Evolutionary conservation across 2,113 vertebrate species (phyloP).

Genomic region (Cyrtonyx montezumae): DNA sequence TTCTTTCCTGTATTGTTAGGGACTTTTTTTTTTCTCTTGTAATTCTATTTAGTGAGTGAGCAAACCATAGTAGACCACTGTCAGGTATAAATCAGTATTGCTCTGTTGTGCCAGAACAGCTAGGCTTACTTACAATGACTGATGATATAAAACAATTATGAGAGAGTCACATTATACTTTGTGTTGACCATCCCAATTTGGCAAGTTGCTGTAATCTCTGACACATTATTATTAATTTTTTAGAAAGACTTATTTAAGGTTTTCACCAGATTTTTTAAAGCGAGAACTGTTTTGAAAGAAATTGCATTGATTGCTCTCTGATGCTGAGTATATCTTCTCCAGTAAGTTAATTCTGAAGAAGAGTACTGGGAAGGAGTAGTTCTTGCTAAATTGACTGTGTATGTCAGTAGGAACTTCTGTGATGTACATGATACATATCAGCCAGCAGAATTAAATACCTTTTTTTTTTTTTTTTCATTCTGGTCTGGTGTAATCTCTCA

Average conservation of each 20-base stretch:
- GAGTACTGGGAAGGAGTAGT: neutral
- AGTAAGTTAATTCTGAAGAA: neutral
- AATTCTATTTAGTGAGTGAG: neutral
- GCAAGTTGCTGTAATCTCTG: neutral
- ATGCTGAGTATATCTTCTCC: neutral
- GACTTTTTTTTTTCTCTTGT: neutral
- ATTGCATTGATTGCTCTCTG: neutral
- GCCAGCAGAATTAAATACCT: slow-evolving; percentile 85
- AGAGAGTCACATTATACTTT: neutral
- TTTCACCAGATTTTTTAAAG: neutral
- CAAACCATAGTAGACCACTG: neutral
- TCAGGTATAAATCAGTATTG: neutral
- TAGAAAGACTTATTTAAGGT: neutral
- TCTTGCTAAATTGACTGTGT: slow-evolving; percentile 75
- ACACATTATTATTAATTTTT: neutral
- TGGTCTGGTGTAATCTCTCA: slow-evolving; percentile 80
- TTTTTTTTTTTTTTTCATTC: slow-evolving; percentile 80
- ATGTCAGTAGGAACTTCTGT: slow-evolving; percentile 81
- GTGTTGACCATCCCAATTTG: neutral
- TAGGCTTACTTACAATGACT: neutral
- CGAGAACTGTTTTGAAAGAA: neutral
- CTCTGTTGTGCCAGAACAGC: neutral
- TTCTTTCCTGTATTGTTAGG: too few species aligned
- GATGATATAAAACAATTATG: neutral
- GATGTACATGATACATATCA: slow-evolving; percentile 85